phyloP scores from a whole-genome alignment of 2,113 vertebrate genomes.

The Lamprologus ornatipinnis region DNA sequence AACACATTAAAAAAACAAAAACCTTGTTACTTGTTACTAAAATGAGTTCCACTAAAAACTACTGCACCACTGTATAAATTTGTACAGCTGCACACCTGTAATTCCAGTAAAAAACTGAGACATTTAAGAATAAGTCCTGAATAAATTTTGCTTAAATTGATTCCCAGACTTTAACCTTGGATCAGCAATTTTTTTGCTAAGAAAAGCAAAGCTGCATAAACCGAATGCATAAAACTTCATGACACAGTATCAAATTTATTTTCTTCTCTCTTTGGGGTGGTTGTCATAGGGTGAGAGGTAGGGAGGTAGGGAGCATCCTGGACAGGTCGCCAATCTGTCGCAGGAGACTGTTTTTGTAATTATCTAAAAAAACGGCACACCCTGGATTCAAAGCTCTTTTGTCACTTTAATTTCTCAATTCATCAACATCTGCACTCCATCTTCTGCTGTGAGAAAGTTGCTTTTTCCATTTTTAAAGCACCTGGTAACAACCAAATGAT shows the following conservation, averaged over 20 bases:
- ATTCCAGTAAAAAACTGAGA: background rate
- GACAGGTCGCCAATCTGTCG: background rate
- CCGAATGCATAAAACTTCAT: background rate
- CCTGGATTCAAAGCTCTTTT: background rate
- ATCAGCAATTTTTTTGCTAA: background rate
- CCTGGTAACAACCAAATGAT: background rate
- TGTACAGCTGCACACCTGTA: background rate
- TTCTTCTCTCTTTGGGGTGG: background rate
- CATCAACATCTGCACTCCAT: background rate
- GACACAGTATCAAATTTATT: background rate
- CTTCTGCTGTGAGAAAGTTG: background rate
- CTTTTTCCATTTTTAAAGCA: background rate
- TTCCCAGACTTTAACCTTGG: background rate
- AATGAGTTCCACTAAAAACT: background rate
- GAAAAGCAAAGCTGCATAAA: background rate
- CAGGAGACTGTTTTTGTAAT: background rate
- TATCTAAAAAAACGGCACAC: background rate
- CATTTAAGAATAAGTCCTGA: background rate
- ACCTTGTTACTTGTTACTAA: background rate
- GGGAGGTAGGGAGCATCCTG: background rate
- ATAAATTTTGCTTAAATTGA: background rate
- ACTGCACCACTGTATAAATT: background rate
- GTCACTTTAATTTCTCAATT: background rate
- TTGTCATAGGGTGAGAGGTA: background rate
- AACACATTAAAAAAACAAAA: background rate